phyloP scores from a whole-genome alignment of 2,797 vertebrate species.

The Typhlichthys subterraneus region DNA sequence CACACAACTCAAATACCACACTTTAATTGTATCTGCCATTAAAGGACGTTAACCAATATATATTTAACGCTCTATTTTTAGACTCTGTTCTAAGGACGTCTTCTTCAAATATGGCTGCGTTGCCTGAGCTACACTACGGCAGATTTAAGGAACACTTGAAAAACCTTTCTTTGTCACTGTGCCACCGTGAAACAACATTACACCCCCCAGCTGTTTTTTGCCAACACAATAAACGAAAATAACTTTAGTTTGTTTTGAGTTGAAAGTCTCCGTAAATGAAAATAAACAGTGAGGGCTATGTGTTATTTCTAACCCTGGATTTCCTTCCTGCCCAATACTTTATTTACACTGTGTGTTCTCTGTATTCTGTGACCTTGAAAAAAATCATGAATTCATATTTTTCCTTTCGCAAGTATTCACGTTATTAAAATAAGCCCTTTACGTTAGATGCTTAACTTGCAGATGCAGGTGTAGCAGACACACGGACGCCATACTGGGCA shows the following conservation, averaged over 20 bases:
- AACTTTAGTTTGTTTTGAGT: conserved; percentile 86
- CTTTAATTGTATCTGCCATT: conserved; percentile 71
- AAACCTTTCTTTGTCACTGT: conserved; percentile 61
- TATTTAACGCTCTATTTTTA: conserved; percentile 79
- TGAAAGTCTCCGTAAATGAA: conserved; percentile 84
- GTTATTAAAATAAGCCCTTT: conserved; percentile 56
- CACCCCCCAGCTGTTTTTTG: conserved; percentile 81
- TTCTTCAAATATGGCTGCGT: conserved; percentile 70
- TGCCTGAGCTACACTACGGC: conserved; percentile 56
- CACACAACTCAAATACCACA: conserved; percentile 65
- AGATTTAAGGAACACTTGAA: conserved; percentile 77
- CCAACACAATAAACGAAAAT: conserved; percentile 82
- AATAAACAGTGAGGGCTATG: conserved; percentile 80
- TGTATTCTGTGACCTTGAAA: conserved; percentile 11
- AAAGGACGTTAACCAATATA: conserved; percentile 81
- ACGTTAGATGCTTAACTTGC: no score
- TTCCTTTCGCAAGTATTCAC: conserved; percentile 49
- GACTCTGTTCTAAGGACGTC: conserved; percentile 74
- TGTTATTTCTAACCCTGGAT: conserved; percentile 40
- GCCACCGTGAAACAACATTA: conserved; percentile 70
- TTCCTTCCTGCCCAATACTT: conserved; percentile 42
- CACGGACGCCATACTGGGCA: conserved; percentile 51
- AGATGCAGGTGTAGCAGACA: conserved; percentile 32
- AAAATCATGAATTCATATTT: conserved; percentile 13
- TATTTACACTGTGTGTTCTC: conserved; percentile 42